Conservation (phyloP, 2,888 invertebrate genomes). For the Caenorhabditis zanzibari region DNA sequence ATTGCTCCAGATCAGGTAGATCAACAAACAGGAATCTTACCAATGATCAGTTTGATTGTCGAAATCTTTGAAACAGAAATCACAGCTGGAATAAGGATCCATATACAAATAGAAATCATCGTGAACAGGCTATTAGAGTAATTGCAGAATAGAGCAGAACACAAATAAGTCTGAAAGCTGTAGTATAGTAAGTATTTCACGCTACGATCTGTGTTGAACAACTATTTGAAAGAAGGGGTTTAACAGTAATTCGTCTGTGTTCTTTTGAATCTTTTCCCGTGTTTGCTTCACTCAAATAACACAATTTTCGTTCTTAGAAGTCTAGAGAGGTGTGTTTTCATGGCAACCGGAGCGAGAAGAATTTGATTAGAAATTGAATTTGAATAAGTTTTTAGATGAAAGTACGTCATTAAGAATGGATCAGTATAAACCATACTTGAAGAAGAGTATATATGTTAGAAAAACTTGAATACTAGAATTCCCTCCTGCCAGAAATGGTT, state of each 20-base stretch:
- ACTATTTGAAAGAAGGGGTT: conserved; percentile 49
- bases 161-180: not conserved
- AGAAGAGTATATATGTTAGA: too few species aligned
- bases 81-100: not conserved
- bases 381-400: not conserved
- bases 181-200: conserved; percentile 7
- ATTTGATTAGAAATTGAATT: conserved; percentile 11
- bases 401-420: not conserved
- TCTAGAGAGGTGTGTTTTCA: conserved; percentile 15
- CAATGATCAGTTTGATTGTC: conserved; percentile 34
- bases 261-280: conserved; percentile 31
- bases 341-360: conserved; percentile 32
- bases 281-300: conserved; percentile 39
- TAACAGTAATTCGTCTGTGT: conserved; percentile 43
- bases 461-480: not conserved
- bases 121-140: not conserved
- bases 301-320: conserved; percentile 11
- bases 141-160: not conserved
- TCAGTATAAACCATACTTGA: too few species aligned
- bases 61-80: not conserved
- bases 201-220: conserved; percentile 12
- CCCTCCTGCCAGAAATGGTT: too few species aligned
- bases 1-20: not conserved
- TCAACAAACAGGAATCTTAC: conserved; percentile 8
- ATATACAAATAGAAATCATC: not conserved